These are phyloP conservation scores for Papilio aristodemus DNA, from an alignment of 1,140 invertebrate species.

Conservation along the genomic window DNA sequence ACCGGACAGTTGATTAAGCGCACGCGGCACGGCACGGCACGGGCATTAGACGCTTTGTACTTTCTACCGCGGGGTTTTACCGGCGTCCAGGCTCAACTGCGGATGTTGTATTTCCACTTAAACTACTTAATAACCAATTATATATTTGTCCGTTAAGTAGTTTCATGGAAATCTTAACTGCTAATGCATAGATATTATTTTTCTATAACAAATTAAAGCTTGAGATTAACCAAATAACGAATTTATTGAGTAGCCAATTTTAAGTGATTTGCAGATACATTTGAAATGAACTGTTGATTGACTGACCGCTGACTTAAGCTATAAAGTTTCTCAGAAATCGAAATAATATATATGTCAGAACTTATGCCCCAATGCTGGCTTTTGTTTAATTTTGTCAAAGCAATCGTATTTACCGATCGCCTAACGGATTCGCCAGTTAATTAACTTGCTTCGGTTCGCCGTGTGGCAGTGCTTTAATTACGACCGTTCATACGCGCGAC, in stretches of 20 bases:
- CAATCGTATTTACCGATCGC: conserved; percentile 1
- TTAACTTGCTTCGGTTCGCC: background rate
- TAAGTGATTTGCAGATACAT: too few species aligned
- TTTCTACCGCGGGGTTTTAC: conserved; percentile 14
- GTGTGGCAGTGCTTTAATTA: conserved; percentile 5
- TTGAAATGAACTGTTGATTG: too few species aligned
- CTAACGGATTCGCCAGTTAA: background rate
- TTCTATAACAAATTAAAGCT: too few species aligned
- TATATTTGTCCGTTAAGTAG: background rate
- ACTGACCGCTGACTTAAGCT: too few species aligned
- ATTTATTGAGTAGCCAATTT: too few species aligned
- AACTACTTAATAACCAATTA: conserved; percentile 5
- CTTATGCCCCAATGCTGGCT: background rate
- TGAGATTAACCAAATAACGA: too few species aligned
- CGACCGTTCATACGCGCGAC: background rate
- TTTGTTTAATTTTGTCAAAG: conserved; percentile 1
- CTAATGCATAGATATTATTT: too few species aligned
- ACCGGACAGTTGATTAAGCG: conserved; percentile 3
- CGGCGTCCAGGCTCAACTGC: background rate
- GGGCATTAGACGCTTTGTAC: background rate
- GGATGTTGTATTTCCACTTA: background rate
- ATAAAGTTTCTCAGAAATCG: background rate
- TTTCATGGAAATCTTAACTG: background rate
- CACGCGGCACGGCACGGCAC: too few species aligned
- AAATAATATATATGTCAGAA: background rate